Evolutionary conservation across 2,113 vertebrate species (phyloP).

Genomic region (Empidonax alnorum): DNA sequence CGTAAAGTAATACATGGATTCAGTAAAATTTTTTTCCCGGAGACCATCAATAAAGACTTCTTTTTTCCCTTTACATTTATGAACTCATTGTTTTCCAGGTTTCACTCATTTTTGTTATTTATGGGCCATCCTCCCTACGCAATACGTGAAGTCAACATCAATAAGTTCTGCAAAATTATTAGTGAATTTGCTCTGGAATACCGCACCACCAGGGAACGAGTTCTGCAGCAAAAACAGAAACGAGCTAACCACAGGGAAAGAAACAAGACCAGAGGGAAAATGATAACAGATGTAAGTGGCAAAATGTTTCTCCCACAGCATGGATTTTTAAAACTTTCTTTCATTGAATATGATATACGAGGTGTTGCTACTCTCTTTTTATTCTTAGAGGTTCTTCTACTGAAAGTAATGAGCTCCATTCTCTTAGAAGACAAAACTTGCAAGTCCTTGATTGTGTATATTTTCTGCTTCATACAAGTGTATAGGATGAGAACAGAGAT

Average conservation of each 20-base stretch:
- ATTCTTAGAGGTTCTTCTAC: not conserved
- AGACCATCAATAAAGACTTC: not conserved
- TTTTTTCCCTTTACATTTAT: not conserved
- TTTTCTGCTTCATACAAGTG: not conserved
- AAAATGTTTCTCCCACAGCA: not conserved
- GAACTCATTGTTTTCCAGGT: conserved; percentile 76
- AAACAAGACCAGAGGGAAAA: conserved; percentile 97
- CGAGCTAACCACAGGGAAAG: conserved; percentile 97
- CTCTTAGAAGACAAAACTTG: not conserved
- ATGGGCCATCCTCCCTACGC: conserved; percentile 91
- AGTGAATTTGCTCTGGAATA: conserved; percentile 98
- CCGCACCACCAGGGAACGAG: conserved; percentile 93
- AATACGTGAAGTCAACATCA: conserved; percentile 92
- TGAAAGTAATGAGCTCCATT: not conserved
- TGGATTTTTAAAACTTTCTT: not conserved
- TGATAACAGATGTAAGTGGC: conserved; percentile 97
- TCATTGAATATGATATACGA: not conserved
- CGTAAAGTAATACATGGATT: conserved; percentile 18
- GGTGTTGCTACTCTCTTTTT: not conserved
- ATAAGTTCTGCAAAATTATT: conserved; percentile 95
- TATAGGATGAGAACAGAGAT: not conserved
- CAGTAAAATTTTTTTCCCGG: not conserved
- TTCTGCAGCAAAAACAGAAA: conserved; percentile 96
- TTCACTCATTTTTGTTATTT: conserved; percentile 95
- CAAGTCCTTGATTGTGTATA: not conserved